phyloP scores from a whole-genome alignment of 2,797 vertebrate genomes.

The Columba guinea region DNA sequence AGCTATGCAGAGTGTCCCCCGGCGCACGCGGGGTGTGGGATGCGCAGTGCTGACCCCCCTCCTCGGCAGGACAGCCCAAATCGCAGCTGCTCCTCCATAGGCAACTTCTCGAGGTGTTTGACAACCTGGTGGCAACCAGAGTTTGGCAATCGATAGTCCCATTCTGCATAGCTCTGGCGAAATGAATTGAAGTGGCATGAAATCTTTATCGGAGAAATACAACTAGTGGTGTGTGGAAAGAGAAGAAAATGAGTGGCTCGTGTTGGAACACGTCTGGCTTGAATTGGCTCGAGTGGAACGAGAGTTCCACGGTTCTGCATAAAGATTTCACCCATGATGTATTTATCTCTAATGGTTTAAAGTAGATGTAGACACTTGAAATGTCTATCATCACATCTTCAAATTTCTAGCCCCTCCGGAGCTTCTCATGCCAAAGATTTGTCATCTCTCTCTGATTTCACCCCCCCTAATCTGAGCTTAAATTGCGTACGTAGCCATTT shows the following conservation, averaged over 20 bases:
- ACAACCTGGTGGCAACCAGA: not conserved
- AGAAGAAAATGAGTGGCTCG: not conserved
- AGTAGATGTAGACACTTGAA: conserved; percentile 79
- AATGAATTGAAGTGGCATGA: conserved; percentile 56
- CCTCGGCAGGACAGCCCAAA: not conserved
- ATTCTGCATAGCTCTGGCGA: conserved; percentile 74
- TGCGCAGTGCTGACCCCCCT: not conserved
- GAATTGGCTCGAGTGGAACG: conserved; percentile 27
- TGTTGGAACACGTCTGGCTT: not conserved
- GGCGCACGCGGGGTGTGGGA: not conserved
- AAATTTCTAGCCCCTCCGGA: conserved; percentile 69
- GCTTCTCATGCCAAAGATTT: conserved; percentile 50
- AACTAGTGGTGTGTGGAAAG: not conserved
- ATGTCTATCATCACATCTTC: conserved; percentile 79
- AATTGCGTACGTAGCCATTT: not conserved
- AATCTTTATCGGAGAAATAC: conserved; percentile 77
- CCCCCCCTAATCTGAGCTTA: not conserved
- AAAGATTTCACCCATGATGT: conserved; percentile 78
- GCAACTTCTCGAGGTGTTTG: not conserved
- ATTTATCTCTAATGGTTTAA: conserved; percentile 63
- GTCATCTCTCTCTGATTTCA: conserved; percentile 22
- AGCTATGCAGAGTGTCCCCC: conserved; percentile 73
- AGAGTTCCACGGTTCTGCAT: conserved; percentile 59
- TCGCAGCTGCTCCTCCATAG: not conserved
- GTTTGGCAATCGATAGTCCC: not conserved